These are phyloP conservation scores for Pteropus rufus DNA, from an alignment of 2,797 vertebrate species.

Conservation along the genomic window DNA sequence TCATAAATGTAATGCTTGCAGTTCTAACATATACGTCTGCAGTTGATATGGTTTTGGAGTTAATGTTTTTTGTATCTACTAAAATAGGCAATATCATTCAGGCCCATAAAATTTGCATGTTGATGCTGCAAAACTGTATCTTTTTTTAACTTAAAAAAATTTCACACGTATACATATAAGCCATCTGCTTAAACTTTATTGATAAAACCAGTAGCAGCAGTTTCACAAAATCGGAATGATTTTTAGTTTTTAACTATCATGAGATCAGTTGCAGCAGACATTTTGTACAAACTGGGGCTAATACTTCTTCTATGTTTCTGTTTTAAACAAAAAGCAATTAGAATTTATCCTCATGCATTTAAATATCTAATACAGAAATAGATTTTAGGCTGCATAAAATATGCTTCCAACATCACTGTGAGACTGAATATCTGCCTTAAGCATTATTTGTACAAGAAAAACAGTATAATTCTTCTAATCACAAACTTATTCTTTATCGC, in stretches of 20 bases:
- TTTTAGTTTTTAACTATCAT: constrained; percentile 70
- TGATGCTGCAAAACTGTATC: constrained; percentile 68
- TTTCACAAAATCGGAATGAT: constrained; percentile 75
- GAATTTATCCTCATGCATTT: constrained; percentile 74
- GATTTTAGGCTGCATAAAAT: constrained; percentile 65
- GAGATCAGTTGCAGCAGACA: constrained; percentile 53
- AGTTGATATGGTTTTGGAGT: constrained; percentile 22
- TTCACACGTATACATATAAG: constrained; percentile 79
- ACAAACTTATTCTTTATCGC: constrained; percentile 57
- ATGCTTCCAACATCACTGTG: constrained; percentile 48
- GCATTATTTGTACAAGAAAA: constrained; percentile 52
- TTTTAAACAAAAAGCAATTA: constrained; percentile 71
- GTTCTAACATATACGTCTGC: constrained; percentile 23
- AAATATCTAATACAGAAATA: constrained; percentile 75
- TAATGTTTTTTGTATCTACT: constrained; percentile 59
- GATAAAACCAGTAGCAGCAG: constrained; percentile 76
- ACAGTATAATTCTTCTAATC: constrained; percentile 69
- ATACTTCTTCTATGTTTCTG: constrained; percentile 50
- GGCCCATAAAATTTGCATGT: constrained; percentile 74
- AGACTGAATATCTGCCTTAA: constrained; percentile 52
- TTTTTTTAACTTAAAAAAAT: constrained; percentile 63
- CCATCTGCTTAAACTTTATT: constrained; percentile 83
- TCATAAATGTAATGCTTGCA: not conserved
- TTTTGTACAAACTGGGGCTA: constrained; percentile 72
- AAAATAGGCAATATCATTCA: constrained; percentile 56